These are phyloP conservation scores for Epinotia demarniana DNA, from an alignment of 2,888 invertebrate species.

Conservation along the genomic window DNA sequence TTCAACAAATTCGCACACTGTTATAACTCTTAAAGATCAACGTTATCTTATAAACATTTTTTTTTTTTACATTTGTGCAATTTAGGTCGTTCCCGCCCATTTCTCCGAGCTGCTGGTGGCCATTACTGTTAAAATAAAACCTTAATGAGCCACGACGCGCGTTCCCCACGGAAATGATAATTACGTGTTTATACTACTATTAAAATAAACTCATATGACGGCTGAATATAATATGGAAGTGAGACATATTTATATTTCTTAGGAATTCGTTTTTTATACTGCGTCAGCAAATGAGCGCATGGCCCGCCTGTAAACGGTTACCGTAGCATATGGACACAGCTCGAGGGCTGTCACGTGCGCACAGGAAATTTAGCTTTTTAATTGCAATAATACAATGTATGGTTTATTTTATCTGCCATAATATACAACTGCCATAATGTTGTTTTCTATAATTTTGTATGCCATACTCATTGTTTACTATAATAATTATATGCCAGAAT, in stretches of 20 bases:
- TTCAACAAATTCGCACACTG: neutral
- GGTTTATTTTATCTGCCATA: too few species aligned
- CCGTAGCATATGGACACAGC: too few species aligned
- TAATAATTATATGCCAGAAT: too few species aligned
- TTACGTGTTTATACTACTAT: constrained; percentile 36
- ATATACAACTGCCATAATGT: too few species aligned
- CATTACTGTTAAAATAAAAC: constrained; percentile 33
- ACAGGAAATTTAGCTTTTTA: too few species aligned
- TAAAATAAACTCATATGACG: constrained; percentile 5
- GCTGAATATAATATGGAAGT: neutral
- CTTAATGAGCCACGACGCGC: constrained; percentile 29
- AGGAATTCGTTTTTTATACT: neutral
- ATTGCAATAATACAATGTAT: too few species aligned
- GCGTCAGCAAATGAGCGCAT: too few species aligned
- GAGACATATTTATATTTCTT: neutral
- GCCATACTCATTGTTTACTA: too few species aligned
- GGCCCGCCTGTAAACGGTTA: too few species aligned
- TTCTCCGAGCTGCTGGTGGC: constrained; percentile 16
- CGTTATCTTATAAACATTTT: neutral
- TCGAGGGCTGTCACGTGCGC: too few species aligned
- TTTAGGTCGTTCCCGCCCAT: constrained; percentile 31
- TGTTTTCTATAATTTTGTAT: too few species aligned
- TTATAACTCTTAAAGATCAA: neutral
- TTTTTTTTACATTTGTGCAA: constrained; percentile 17
- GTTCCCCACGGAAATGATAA: constrained; percentile 24